Evolutionary conservation across 2,888 invertebrate species (phyloP).

Genomic region (Ormia ochracea): DNA sequence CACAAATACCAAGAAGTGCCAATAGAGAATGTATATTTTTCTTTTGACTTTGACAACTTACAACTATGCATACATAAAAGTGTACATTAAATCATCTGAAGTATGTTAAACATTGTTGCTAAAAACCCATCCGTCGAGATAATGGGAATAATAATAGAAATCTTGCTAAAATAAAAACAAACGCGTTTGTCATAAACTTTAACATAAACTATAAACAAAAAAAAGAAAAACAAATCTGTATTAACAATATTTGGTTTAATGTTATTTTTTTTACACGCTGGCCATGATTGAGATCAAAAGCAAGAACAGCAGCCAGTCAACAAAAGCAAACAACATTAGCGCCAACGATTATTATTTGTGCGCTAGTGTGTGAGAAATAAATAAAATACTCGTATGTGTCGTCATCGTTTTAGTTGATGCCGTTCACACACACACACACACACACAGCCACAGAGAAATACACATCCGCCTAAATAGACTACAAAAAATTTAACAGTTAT

Average conservation of each 20-base stretch:
- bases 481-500: background rate
- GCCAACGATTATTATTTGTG: slow-evolving; percentile 44
- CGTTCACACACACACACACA: background rate
- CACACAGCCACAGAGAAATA: background rate
- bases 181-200: slow-evolving; percentile 34
- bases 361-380: slow-evolving; percentile 7
- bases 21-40: slow-evolving; percentile 41
- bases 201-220: slow-evolving; percentile 12
- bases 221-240: slow-evolving; percentile 18
- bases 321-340: slow-evolving; percentile 42
- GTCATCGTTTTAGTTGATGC: background rate
- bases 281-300: slow-evolving; percentile 31
- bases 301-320: slow-evolving; percentile 32
- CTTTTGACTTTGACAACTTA: background rate
- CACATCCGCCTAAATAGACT: too few relatives aligned
- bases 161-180: slow-evolving; percentile 4
- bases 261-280: slow-evolving; percentile 27
- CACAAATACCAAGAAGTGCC: slow-evolving; percentile 51
- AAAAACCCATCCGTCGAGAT: background rate
- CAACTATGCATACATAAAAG: background rate
- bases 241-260: background rate
- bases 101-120: slow-evolving; percentile 45
- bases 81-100: slow-evolving; percentile 24
- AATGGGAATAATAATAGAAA: slow-evolving; percentile 3
- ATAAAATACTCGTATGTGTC: slow-evolving; percentile 21